Conservation (phyloP, 2,888 invertebrate species). For the Punctoribates punctum region DNA sequence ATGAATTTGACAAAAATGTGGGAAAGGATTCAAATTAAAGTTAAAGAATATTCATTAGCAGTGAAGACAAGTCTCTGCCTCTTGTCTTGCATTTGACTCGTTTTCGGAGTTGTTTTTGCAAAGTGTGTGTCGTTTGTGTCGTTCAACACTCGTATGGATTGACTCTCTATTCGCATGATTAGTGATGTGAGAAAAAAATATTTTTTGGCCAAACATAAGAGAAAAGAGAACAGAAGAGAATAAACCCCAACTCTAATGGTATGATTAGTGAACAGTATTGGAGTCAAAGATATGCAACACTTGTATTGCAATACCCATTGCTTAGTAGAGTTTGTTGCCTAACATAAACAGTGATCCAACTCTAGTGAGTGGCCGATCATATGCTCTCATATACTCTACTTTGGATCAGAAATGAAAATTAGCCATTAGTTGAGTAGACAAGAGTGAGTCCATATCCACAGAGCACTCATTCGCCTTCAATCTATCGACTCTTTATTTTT, state of each 20-base stretch:
- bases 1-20: background rate
- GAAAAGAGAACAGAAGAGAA: background rate
- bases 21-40: background rate
- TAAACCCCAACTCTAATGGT: background rate
- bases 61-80: background rate
- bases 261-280: background rate
- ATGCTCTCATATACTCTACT: too few relatives aligned
- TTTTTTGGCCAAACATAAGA: slow-evolving; percentile 20
- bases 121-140: background rate
- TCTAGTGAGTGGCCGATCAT: too few relatives aligned
- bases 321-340: background rate
- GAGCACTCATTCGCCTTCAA: background rate
- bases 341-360: too few relatives aligned
- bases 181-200: slow-evolving; percentile 31
- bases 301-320: background rate
- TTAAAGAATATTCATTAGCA: slow-evolving; percentile 19
- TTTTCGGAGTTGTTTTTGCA: background rate
- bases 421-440: slow-evolving; percentile 20
- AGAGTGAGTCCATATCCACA: background rate
- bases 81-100: background rate
- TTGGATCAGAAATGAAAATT: slow-evolving; percentile 23
- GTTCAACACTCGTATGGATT: background rate
- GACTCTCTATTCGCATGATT: slow-evolving; percentile 27
- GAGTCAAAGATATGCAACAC: slow-evolving; percentile 18
- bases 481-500: slow-evolving; percentile 3